These are phyloP conservation scores for Plumapathes pennacea DNA, from an alignment of 92 coral and sea anemone species.

Conservation along the genomic window DNA sequence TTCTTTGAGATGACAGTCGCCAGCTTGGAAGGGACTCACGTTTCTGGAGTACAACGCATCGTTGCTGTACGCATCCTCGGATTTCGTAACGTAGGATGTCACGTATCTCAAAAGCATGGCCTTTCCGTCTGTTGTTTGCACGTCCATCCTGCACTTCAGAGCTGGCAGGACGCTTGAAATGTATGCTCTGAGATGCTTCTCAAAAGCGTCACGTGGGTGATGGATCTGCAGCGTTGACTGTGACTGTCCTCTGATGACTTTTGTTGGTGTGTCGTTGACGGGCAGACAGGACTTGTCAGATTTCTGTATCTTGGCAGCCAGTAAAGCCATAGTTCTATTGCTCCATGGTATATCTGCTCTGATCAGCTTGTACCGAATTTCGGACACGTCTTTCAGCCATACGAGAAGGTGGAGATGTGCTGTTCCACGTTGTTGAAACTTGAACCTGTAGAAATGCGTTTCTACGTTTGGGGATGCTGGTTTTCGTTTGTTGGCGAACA, in stretches of 20 bases:
- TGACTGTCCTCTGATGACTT: no score
- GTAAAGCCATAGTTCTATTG: background rate
- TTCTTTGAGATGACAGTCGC: background rate
- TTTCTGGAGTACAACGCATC: background rate
- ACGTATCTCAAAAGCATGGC: slow-evolving; percentile 26
- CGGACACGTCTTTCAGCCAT: no score
- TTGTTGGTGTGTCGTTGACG: no score
- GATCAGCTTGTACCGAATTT: background rate
- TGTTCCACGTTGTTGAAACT: no score
- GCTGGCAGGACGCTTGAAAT: slow-evolving; percentile 3
- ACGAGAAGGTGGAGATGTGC: no score
- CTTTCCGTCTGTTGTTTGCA: slow-evolving; percentile 18
- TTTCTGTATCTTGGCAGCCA: background rate
- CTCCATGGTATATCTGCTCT: slow-evolving; percentile 17
- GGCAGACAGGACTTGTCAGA: background rate
- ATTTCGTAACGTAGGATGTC: slow-evolving; percentile 19
- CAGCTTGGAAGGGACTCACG: slow-evolving; percentile 1
- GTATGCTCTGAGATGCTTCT: slow-evolving; percentile 6
- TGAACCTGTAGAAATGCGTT: no score
- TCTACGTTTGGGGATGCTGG: background rate
- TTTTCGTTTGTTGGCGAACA: slow-evolving; percentile 1
- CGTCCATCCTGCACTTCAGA: slow-evolving; percentile 23
- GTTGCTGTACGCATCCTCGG: slow-evolving; percentile 4
- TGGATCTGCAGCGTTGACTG: background rate
- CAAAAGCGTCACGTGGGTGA: slow-evolving; percentile 23